Evolutionary conservation across 2,113 vertebrate genomes (phyloP).

Genomic region (Odocoileus hemionus): DNA sequence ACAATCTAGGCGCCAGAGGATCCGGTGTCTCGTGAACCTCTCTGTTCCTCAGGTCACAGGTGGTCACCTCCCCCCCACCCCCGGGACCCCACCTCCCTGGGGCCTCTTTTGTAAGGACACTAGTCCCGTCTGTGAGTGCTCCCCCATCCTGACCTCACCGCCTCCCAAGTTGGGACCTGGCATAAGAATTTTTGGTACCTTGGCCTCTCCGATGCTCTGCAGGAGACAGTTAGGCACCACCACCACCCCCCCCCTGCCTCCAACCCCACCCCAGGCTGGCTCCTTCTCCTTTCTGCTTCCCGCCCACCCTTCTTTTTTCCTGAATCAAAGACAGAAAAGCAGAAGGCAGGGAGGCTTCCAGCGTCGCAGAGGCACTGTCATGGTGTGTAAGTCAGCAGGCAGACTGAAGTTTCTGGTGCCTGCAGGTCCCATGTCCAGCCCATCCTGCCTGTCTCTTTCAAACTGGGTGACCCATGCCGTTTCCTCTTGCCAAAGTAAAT

Average conservation of each 20-base stretch:
- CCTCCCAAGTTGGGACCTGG: neutral
- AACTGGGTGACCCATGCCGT: neutral
- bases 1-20: neutral
- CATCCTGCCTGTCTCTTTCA: rapidly evolving
- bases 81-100: neutral
- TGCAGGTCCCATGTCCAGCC: neutral
- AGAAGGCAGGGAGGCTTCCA: neutral
- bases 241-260: neutral
- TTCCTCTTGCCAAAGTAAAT: neutral
- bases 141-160: neutral
- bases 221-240: neutral
- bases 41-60: neutral
- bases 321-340: neutral
- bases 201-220: rapidly evolving
- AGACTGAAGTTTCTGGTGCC: rapidly evolving
- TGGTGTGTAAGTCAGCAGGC: neutral
- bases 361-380: neutral
- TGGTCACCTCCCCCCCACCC: neutral
- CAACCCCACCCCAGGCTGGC: neutral
- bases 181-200: rapidly evolving
- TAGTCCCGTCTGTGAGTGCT: neutral
- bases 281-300: neutral
- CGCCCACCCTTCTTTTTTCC: neutral
- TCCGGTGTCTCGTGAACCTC: neutral
- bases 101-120: neutral